A percentile compares a stretch with the other conserved stretches of the same genome.
Evolutionary conservation across 2,888 invertebrate species (phyloP).

Genomic region (Torymus aiolomorphi): DNA sequence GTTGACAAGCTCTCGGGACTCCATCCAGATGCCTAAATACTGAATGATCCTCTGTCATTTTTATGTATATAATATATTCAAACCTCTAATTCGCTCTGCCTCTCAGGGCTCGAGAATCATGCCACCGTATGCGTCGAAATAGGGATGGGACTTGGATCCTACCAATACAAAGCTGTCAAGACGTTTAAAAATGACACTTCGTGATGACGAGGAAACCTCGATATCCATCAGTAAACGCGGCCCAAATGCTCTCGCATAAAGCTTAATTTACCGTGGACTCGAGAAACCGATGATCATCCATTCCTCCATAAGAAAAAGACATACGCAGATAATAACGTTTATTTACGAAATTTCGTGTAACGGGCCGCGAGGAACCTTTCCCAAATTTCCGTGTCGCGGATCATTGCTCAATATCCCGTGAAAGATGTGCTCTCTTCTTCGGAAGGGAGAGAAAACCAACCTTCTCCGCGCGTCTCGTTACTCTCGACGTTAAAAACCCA

Average conservation of each 20-base stretch:
- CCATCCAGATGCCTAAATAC: constrained; percentile 3
- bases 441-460: not conserved
- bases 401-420: constrained; percentile 15
- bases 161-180: constrained; percentile 26
- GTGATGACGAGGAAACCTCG: constrained; percentile 11
- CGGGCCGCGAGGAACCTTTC: not conserved
- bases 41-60: constrained; percentile 28
- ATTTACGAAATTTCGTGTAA: constrained; percentile 25
- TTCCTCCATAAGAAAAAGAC: not conserved
- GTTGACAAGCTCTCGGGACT: no score
- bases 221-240: constrained; percentile 22
- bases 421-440: not conserved
- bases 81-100: constrained; percentile 38
- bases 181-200: constrained; percentile 43
- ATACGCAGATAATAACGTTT: constrained; percentile 18
- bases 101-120: constrained; percentile 1
- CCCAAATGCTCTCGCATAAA: not conserved
- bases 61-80: not conserved
- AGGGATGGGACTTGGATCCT: not conserved
- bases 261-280: constrained; percentile 33
- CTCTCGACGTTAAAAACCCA: no score
- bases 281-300: constrained; percentile 32
- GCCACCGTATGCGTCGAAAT: constrained; percentile 5
- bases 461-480: not conserved
- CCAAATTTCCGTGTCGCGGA: constrained; percentile 2